These are phyloP conservation scores for Eristalis pertinax DNA, from an alignment of 2,888 invertebrate species.

Conservation along the genomic window DNA sequence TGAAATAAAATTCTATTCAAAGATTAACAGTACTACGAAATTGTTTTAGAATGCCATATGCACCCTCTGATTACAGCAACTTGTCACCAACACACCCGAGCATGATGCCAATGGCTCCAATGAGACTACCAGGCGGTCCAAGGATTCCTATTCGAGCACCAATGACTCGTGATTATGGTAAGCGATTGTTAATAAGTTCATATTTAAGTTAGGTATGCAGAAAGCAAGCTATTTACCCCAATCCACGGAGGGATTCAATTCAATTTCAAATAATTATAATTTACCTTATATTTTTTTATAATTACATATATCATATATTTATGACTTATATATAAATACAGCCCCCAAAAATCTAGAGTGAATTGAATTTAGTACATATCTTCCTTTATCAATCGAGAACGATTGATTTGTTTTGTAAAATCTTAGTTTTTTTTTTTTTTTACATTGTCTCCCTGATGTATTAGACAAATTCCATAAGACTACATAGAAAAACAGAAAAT, in stretches of 20 bases:
- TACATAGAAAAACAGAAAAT: neutral
- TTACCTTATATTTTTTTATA: neutral
- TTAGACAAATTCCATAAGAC: neutral
- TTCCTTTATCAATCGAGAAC: conserved; percentile 11
- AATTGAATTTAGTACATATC: conserved; percentile 5
- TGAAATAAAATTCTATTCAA: neutral
- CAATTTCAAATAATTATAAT: conserved; percentile 3
- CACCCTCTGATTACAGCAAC: conserved; percentile 78
- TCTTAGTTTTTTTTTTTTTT: neutral
- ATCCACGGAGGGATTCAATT: conserved; percentile 29
- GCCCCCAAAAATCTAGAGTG: conserved; percentile 11
- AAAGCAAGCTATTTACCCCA: conserved; percentile 25
- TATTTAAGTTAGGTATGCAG: conserved; percentile 44
- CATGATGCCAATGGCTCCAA: conserved; percentile 87
- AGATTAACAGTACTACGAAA: conserved; percentile 23
- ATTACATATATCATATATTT: too few species aligned
- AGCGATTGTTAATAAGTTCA: conserved; percentile 81
- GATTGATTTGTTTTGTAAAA: conserved; percentile 13
- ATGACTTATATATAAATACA: neutral
- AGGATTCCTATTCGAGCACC: conserved; percentile 83
- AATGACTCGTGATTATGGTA: conserved; percentile 94
- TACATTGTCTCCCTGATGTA: conserved; percentile 7
- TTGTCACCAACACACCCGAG: conserved; percentile 88
- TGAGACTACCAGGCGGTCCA: conserved; percentile 83
- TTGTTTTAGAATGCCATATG: conserved; percentile 57